Percentiles rank a stretch among this genome's conserved stretches.
Conservation (phyloP, 2,113 vertebrate species). For the Chascanopsetta lugubris region DNA sequence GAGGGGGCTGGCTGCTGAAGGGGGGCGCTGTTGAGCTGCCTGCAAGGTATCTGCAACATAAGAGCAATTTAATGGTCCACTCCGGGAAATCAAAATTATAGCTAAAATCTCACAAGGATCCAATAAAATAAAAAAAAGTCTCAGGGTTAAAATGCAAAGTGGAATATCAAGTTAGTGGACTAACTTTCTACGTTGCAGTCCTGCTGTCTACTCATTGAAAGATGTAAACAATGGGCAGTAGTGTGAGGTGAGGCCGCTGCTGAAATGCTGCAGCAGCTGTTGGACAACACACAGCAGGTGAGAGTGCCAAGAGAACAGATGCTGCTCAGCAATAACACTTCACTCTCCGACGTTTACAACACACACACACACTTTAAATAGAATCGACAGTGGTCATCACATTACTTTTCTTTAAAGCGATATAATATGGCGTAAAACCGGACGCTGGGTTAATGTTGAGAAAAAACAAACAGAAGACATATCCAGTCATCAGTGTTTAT, state of each 20-base stretch:
- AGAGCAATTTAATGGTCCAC: constrained; percentile 66
- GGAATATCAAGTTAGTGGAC: neutral
- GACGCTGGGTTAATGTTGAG: neutral
- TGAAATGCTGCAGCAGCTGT: constrained; percentile 46
- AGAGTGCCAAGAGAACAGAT: neutral
- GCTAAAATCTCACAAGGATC: neutral
- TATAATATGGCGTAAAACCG: neutral
- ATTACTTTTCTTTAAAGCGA: neutral
- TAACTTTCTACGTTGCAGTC: neutral
- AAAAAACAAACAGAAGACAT: constrained; percentile 40
- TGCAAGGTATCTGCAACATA: constrained; percentile 86
- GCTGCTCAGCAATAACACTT: constrained; percentile 1
- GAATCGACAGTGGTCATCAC: neutral
- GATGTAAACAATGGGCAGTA: neutral
- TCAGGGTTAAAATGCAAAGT: neutral
- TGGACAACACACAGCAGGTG: constrained; percentile 19
- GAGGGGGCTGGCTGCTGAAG: constrained; percentile 64
- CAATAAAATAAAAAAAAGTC: too few species aligned
- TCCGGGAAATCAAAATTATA: constrained; percentile 4
- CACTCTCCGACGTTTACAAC: constrained; percentile 3
- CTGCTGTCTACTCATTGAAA: neutral
- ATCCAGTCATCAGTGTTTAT: constrained; percentile 71
- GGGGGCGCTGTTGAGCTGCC: constrained; percentile 76
- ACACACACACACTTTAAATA: neutral
- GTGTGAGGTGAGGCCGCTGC: neutral